Evolutionary conservation across 1,140 invertebrate species (phyloP).

Genomic region (Triops longicaudatus): DNA sequence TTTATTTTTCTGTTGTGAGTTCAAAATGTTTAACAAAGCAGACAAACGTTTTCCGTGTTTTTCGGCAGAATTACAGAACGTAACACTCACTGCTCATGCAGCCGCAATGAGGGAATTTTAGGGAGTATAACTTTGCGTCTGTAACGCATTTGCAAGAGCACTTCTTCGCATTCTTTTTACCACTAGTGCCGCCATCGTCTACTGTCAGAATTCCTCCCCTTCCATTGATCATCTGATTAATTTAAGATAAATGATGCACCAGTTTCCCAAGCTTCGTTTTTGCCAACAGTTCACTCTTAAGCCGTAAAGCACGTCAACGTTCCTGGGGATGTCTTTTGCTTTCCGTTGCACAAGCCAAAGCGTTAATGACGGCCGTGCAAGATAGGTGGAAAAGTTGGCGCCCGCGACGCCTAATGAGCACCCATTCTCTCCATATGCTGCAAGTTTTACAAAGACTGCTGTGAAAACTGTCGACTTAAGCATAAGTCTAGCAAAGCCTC

Average conservation of each 20-base stretch:
- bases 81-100: too few relatives aligned
- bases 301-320: neutral
- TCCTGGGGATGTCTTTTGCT: neutral
- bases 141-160: neutral
- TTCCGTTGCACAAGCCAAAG: neutral
- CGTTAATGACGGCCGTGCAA: neutral
- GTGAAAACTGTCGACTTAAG: neutral
- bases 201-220: neutral
- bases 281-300: neutral
- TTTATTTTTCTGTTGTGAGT: too few relatives aligned
- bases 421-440: conserved; percentile 2
- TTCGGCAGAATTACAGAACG: too few relatives aligned
- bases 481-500: neutral
- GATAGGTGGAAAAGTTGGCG: conserved; percentile 11
- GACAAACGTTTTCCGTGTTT: too few relatives aligned
- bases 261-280: neutral
- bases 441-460: neutral
- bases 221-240: conserved; percentile 5
- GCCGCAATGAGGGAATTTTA: neutral
- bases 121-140: neutral
- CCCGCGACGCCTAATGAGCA: conserved; percentile 5
- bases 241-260: conserved; percentile 7
- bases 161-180: neutral
- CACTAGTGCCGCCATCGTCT: neutral
- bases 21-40: too few relatives aligned